Evolutionary conservation across 2,888 invertebrate genomes (phyloP).

Genomic region (Mythimna loreyi): DNA sequence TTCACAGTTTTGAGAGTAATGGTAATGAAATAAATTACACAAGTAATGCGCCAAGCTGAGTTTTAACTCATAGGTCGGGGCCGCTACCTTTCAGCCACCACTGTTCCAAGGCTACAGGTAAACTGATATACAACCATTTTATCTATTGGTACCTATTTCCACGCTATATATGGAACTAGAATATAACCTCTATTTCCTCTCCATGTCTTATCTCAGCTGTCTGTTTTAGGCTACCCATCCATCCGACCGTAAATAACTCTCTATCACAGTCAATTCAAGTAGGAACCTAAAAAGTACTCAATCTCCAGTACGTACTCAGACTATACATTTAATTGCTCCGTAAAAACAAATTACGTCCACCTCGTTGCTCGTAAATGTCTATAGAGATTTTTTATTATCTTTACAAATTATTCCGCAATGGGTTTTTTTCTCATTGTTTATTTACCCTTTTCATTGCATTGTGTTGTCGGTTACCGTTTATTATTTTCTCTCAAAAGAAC

Average conservation of each 20-base stretch:
- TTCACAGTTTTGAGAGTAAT: no score
- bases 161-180: background rate
- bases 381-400: slow-evolving; percentile 62
- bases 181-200: background rate
- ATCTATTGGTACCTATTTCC: background rate
- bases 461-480: slow-evolving; percentile 49
- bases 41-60: no score
- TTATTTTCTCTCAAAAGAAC: slow-evolving; percentile 47
- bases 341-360: slow-evolving; percentile 67
- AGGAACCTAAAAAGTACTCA: slow-evolving; percentile 24
- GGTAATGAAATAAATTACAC: no score
- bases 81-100: no score
- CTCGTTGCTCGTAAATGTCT: slow-evolving; percentile 64
- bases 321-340: slow-evolving; percentile 62
- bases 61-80: no score
- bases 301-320: slow-evolving; percentile 9
- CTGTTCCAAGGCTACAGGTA: no score
- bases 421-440: slow-evolving; percentile 45
- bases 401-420: slow-evolving; percentile 53
- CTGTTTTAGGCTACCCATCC: background rate
- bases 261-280: slow-evolving; percentile 17
- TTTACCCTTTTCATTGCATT: slow-evolving; percentile 56
- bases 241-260: background rate
- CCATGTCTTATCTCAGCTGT: background rate
- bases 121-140: background rate